phyloP scores from a whole-genome alignment of 1,140 invertebrate species.

The Apis cerana region DNA sequence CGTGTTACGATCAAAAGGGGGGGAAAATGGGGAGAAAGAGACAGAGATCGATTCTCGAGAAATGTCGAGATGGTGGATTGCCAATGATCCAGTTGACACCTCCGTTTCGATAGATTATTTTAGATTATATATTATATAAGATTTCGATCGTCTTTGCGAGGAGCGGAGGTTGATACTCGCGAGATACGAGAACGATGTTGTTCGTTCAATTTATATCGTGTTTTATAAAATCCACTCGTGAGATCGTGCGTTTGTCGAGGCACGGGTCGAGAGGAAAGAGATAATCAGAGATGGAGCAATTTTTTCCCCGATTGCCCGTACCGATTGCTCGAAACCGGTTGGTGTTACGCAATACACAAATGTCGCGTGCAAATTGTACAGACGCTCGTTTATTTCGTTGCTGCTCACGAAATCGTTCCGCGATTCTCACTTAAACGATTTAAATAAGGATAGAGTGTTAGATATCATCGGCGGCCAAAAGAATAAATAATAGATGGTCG shows the following conservation, averaged over 20 bases:
- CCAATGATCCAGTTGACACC: neutral
- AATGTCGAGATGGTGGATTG: neutral
- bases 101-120: neutral
- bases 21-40: neutral
- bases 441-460: conserved; percentile 8
- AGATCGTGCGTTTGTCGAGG: neutral
- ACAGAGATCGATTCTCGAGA: neutral
- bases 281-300: neutral
- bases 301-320: neutral
- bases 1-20: neutral
- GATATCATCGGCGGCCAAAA: neutral
- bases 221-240: too few relatives aligned
- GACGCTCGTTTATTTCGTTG: conserved; percentile 5
- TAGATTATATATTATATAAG: neutral
- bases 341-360: neutral
- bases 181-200: neutral
- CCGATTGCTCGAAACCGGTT: neutral
- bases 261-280: neutral
- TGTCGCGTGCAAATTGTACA: neutral
- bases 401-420: neutral
- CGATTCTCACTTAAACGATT: neutral
- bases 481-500: neutral
- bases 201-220: neutral
- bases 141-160: neutral
- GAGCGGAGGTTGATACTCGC: too few relatives aligned